Conservation (phyloP, 2,797 vertebrate species). For the Typhlichthys eigenmanni region DNA sequence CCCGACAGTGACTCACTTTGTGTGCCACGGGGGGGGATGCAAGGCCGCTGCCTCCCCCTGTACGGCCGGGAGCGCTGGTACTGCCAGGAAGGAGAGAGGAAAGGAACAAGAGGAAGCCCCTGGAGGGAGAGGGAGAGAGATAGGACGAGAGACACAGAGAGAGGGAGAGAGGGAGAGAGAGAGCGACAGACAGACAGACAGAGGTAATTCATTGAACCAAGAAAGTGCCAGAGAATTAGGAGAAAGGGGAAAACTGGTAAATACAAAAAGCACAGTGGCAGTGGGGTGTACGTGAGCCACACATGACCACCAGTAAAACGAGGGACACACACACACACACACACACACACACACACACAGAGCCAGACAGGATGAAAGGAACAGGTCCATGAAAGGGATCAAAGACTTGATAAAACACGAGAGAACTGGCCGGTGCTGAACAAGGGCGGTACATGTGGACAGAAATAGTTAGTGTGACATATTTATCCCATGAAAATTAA, state of each 20-base stretch:
- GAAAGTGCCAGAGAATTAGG: background rate
- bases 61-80: slow-evolving; percentile 84
- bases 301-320: background rate
- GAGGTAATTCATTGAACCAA: background rate
- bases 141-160: slow-evolving; percentile 9
- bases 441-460: too few relatives aligned
- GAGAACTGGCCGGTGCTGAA: too few relatives aligned
- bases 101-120: slow-evolving; percentile 87
- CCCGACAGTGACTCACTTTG: slow-evolving; percentile 85
- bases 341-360: slow-evolving; percentile 1
- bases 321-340: slow-evolving; percentile 4
- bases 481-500: too few relatives aligned
- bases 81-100: slow-evolving; percentile 95
- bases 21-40: slow-evolving; percentile 80
- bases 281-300: slow-evolving; percentile 6
- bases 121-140: slow-evolving; percentile 82
- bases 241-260: background rate
- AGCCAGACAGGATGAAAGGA: too few relatives aligned
- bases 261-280: background rate
- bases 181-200: background rate
- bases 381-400: too few relatives aligned
- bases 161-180: background rate
- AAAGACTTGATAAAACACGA: too few relatives aligned
- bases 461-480: too few relatives aligned
- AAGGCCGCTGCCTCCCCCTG: slow-evolving; percentile 61